phyloP scores from a whole-genome alignment of 2,113 vertebrate genomes.

The Eolophus roseicapilla region DNA sequence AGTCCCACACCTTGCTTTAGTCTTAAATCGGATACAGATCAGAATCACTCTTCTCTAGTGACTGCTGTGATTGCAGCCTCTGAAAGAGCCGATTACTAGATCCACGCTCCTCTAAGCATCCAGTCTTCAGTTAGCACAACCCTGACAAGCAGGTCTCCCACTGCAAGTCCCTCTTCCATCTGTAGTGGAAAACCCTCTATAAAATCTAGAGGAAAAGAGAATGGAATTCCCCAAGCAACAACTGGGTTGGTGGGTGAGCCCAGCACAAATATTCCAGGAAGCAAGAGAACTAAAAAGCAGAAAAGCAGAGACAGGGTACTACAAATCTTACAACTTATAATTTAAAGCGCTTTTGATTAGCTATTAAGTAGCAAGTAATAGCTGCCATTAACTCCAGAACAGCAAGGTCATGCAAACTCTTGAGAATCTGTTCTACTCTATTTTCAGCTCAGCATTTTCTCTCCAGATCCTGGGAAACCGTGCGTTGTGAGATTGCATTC shows the following conservation, averaged over 20 bases:
- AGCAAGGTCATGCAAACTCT: not conserved
- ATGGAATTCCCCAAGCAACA: not conserved
- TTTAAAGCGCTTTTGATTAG: constrained; percentile 33
- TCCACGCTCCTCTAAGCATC: not conserved
- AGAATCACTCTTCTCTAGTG: not conserved
- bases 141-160: not conserved
- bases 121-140: not conserved
- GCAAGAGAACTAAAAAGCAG: not conserved
- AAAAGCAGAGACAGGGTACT: not conserved
- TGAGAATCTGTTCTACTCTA: not conserved
- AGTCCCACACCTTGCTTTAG: not conserved
- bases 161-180: not conserved
- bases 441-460: not conserved
- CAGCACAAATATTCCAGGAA: not conserved
- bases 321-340: not conserved
- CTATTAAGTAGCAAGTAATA: constrained; percentile 17
- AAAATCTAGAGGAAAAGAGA: not conserved
- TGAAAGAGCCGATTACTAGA: not conserved
- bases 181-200: not conserved
- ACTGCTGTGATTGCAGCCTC: not conserved
- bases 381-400: not conserved
- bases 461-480: not conserved
- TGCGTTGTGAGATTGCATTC: not conserved
- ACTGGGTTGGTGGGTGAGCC: not conserved
- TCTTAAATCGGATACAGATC: not conserved